phyloP scores from a whole-genome alignment of 2,797 vertebrate species.

The Nannoperca obscura region DNA sequence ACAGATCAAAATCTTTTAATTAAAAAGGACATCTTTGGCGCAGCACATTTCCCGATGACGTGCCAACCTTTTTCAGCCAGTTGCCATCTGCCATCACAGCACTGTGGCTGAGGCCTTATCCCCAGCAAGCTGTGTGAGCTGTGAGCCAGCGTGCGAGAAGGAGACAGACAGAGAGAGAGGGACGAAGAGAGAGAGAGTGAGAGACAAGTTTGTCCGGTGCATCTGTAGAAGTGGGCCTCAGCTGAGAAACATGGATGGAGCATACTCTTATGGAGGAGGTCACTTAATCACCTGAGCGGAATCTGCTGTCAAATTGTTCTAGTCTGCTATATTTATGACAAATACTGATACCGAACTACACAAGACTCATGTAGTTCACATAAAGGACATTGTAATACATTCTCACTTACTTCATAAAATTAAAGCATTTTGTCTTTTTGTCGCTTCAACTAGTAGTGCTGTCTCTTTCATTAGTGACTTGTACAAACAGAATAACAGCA shows the following conservation, averaged over 20 bases:
- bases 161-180: constrained; percentile 32
- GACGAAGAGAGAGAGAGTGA: constrained; percentile 14
- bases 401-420: constrained; percentile 12
- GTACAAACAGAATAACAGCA: not conserved
- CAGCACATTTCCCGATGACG: constrained; percentile 82
- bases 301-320: constrained; percentile 39
- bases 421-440: not conserved
- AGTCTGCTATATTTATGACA: not conserved
- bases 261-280: constrained; percentile 46
- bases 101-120: constrained; percentile 78
- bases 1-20: constrained; percentile 86
- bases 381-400: not conserved
- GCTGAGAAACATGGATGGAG: constrained; percentile 51
- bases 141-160: constrained; percentile 62
- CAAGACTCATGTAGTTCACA: not conserved
- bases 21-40: constrained; percentile 85
- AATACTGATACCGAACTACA: constrained; percentile 7
- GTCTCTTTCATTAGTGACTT: not conserved
- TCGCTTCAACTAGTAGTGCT: not conserved
- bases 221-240: constrained; percentile 57
- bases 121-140: constrained; percentile 81
- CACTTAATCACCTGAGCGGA: constrained; percentile 47
- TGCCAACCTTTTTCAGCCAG: constrained; percentile 84
- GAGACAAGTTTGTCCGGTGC: constrained; percentile 41
- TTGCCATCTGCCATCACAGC: constrained; percentile 83